Base-by-base conservation (phyloP, 92 coral and sea anemone species). In the Galaxea fascicularis region DNA sequence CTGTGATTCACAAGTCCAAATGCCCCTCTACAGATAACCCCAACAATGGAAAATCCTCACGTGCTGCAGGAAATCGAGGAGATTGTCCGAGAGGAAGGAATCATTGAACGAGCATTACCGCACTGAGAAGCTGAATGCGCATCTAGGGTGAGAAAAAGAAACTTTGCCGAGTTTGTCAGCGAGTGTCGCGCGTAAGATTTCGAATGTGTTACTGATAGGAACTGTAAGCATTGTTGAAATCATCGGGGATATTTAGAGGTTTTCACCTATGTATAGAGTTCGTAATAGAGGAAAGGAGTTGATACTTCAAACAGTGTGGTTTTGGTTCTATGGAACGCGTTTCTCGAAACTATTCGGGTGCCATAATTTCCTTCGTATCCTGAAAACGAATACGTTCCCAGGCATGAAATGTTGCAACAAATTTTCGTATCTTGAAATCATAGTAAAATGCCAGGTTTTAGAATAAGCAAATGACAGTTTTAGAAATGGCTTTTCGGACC, bases 41-140 rank as follows among this genome's bases (percentile, higher is more conserved):
- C 98, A n/a, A 96, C 98, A 58, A 95, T 96, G 94, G 98, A 96
- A 72, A 94, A 96, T 69, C 98, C 98, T 2, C 93, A 94, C 49
- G 91, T 94, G 11, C 76, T 96, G 82, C 98, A 92, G 41, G 84
- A 79, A 3, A 96, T 96, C 58, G 95, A 86, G 65, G 94, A 89
- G 58, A 79, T 78, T 31, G 86, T 82, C 3, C 77, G 71, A 41
- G 86, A 82, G n/a, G 86, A 82, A 46, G 78, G 78, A 21, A 57
- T 82, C 46, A 71, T 82, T 29, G 77, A 82, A 16, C 74, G 84
- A 16, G 21, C 53, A 29, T 51, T 65, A 4, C 71, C 59, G 2
- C 74, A 66, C 15, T 68, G 65, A 66, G 51, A 28, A 21, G 64
- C 30, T 9, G 26, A 46, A 17, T 8, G 15, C 25, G 27, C 3